Evolutionary conservation across 1,140 invertebrate species (phyloP).

Genomic region (Heliothis virescens): DNA sequence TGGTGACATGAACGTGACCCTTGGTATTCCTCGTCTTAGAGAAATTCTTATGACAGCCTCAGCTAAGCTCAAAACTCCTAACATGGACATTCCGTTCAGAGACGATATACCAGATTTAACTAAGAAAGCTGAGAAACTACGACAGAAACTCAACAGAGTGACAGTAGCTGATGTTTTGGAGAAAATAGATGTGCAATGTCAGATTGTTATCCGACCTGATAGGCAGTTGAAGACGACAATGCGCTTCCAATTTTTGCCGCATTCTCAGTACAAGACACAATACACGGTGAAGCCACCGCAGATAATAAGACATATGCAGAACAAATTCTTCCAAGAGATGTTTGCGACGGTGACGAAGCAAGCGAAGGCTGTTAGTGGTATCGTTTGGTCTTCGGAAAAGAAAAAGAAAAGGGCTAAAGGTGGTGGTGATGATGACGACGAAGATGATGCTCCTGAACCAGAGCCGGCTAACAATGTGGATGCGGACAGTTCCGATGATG

Average conservation of each 20-base stretch:
- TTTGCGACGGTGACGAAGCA: conserved; percentile 87
- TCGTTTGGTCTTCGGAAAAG: conserved; percentile 77
- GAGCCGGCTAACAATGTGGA: conserved; percentile 87
- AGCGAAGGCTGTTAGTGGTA: conserved; percentile 75
- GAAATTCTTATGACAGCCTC: conserved; percentile 99
- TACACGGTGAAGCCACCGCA: conserved; percentile 90
- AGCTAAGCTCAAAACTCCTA: conserved; percentile 97
- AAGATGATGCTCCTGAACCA: conserved; percentile 88
- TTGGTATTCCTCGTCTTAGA: conserved; percentile 97
- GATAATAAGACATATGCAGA: conserved; percentile 90
- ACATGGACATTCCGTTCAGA: conserved; percentile 96
- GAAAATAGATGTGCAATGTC: conserved; percentile 89
- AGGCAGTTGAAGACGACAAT: conserved; percentile 87
- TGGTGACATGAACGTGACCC: conserved; percentile 99
- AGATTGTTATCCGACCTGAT: conserved; percentile 86
- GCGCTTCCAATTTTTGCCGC: conserved; percentile 91
- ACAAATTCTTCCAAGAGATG: conserved; percentile 88
- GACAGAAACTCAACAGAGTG: conserved; percentile 91
- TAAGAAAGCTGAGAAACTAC: conserved; percentile 89
- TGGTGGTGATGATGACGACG: conserved; percentile 87
- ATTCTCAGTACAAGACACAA: conserved; percentile 90
- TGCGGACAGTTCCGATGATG: conserved; percentile 92
- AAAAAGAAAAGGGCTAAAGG: conserved; percentile 67
- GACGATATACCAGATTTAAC: conserved; percentile 84
- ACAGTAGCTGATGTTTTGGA: conserved; percentile 92